These are phyloP conservation scores for Balanococcus diminutus DNA, from an alignment of 2,888 invertebrate species.

Conservation along the genomic window DNA sequence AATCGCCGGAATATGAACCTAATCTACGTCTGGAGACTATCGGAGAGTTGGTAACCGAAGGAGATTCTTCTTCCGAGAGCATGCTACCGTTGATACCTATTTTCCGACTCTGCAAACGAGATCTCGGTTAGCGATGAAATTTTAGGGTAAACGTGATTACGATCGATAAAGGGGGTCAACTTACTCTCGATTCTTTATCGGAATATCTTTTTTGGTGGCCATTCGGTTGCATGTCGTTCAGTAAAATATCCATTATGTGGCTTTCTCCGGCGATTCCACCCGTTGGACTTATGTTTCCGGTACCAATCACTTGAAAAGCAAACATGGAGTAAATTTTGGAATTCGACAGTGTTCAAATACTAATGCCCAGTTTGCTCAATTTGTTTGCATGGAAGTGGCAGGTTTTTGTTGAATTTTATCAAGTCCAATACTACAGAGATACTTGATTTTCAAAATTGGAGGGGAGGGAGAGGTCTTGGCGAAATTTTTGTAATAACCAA, in stretches of 20 bases:
- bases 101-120: conserved; percentile 61
- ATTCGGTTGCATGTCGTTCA: conserved; percentile 69
- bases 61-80: conserved; percentile 70
- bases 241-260: conserved; percentile 68
- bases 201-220: conserved; percentile 29
- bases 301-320: conserved; percentile 43
- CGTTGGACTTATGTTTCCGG: conserved; percentile 49
- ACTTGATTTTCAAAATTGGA: too few species aligned
- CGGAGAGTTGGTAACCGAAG: conserved; percentile 70
- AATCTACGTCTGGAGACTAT: conserved; percentile 70
- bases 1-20: conserved; percentile 70
- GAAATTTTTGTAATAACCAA: too few species aligned
- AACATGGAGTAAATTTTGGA: background rate
- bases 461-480: too few species aligned
- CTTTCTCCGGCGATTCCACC: conserved; percentile 43
- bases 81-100: conserved; percentile 63
- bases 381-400: too few species aligned
- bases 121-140: background rate
- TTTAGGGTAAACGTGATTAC: too few species aligned
- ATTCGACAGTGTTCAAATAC: too few species aligned
- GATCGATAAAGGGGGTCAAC: background rate
- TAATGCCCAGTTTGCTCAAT: too few species aligned
- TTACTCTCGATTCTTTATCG: conserved; percentile 42
- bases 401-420: too few species aligned
- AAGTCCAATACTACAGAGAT: too few species aligned